Evolutionary conservation across 2,797 vertebrate genomes (phyloP).

Genomic region (Lophotriccus pileatus): DNA sequence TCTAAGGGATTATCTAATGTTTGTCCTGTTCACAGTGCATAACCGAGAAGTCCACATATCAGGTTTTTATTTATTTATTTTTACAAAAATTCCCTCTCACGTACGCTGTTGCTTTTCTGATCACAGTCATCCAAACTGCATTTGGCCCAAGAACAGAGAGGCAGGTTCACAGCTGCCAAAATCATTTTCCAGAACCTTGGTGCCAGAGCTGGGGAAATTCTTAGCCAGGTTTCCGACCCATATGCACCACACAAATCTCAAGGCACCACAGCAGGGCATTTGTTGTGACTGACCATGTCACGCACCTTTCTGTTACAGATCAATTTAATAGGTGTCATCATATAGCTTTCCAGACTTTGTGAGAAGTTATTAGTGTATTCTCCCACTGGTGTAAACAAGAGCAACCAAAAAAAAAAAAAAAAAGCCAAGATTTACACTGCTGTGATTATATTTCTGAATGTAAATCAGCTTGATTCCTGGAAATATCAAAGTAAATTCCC

Average conservation of each 20-base stretch:
- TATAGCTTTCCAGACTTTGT: neutral
- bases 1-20: conserved; percentile 37
- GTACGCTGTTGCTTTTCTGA: neutral
- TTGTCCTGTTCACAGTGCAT: neutral
- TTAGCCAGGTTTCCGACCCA: conserved; percentile 6
- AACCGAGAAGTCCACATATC: neutral
- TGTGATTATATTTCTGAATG: neutral
- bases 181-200: neutral
- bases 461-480: conserved; percentile 1
- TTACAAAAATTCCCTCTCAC: neutral
- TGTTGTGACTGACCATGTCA: neutral
- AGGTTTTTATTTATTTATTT: neutral
- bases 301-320: neutral
- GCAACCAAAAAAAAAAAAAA: neutral
- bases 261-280: neutral
- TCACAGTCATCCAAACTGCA: neutral
- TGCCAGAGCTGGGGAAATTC: neutral
- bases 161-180: neutral
- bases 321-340: neutral
- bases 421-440: neutral
- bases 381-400: neutral
- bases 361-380: neutral
- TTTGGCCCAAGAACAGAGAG: neutral
- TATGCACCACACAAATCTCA: neutral
- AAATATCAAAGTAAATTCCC: conserved; percentile 20